phyloP scores from a whole-genome alignment of 2,797 vertebrate genomes.

The Lithobates sylvaticus region DNA sequence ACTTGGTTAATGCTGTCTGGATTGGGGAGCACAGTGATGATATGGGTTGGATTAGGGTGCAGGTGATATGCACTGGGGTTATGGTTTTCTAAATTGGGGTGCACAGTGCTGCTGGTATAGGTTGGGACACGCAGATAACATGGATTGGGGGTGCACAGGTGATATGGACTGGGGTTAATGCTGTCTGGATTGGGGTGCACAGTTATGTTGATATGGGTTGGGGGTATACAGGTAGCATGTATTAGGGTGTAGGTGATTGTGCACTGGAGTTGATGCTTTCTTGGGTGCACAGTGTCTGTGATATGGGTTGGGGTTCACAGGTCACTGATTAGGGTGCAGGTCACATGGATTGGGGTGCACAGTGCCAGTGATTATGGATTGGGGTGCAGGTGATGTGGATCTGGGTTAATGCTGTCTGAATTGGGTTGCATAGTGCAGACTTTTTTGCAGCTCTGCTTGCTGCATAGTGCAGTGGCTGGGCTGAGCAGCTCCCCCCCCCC shows the following conservation, averaged over 20 bases:
- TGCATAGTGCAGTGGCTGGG: neutral
- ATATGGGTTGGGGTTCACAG: too few species aligned
- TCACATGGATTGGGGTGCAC: too few species aligned
- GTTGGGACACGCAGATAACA: rapidly evolving
- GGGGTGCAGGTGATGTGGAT: too few species aligned
- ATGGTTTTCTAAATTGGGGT: too few species aligned
- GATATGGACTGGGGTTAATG: too few species aligned
- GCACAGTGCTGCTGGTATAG: neutral
- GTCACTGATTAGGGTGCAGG: neutral
- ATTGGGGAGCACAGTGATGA: neutral
- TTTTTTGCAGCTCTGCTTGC: too few species aligned
- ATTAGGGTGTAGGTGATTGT: neutral
- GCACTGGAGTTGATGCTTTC: too few species aligned
- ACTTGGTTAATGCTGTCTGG: neutral
- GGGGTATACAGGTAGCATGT: constrained; percentile 1
- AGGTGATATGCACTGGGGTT: too few species aligned
- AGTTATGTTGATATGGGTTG: neutral
- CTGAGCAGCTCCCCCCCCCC: neutral
- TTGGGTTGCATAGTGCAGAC: too few species aligned
- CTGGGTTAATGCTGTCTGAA: too few species aligned
- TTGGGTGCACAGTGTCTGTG: too few species aligned
- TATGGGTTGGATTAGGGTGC: neutral
- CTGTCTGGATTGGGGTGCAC: neutral
- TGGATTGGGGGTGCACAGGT: too few species aligned
- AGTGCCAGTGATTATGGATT: neutral